A percentile compares a stretch with the other conserved stretches of the same genome.
phyloP scores from a whole-genome alignment of 1,140 invertebrate species.

The Lasioglossum baleicum region DNA sequence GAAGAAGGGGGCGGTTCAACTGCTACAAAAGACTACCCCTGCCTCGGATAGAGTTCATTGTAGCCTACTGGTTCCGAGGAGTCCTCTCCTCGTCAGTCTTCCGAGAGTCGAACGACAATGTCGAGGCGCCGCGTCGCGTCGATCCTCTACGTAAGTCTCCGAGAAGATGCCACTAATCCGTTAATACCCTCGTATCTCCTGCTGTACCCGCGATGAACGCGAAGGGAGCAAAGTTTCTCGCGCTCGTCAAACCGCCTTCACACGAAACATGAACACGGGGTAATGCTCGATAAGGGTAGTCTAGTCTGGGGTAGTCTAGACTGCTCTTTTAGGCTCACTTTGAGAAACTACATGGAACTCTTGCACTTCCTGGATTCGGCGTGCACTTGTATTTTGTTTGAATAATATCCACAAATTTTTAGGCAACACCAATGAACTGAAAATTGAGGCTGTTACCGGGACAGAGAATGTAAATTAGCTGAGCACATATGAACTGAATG shows the following conservation, averaged over 20 bases:
- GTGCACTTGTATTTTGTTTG: too few relatives aligned
- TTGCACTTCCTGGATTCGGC: too few relatives aligned
- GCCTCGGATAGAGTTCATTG: neutral
- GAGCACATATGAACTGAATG: too few relatives aligned
- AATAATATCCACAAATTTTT: too few relatives aligned
- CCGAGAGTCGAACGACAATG: constrained; percentile 13
- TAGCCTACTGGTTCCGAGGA: constrained; percentile 13
- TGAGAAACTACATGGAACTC: too few relatives aligned
- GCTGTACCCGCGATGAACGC: neutral
- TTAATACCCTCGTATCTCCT: constrained; percentile 53
- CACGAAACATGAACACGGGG: too few relatives aligned
- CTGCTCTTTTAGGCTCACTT: too few relatives aligned
- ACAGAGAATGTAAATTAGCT: too few relatives aligned
- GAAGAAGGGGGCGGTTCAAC: neutral
- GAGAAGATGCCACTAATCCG: constrained; percentile 60
- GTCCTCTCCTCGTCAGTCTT: neutral
- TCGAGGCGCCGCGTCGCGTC: constrained; percentile 31
- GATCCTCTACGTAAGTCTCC: constrained; percentile 42
- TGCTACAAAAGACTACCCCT: constrained; percentile 1
- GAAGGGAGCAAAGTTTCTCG: neutral
- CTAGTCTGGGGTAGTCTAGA: too few relatives aligned
- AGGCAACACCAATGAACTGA: too few relatives aligned
- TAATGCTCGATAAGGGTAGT: too few relatives aligned
- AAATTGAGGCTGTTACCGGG: too few relatives aligned
- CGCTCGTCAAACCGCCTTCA: constrained; percentile 14